A percentile compares a stretch with the other conserved stretches of the same genome.
Conservation (phyloP, 1,140 invertebrate species). For the Eriocheir sinensis region DNA sequence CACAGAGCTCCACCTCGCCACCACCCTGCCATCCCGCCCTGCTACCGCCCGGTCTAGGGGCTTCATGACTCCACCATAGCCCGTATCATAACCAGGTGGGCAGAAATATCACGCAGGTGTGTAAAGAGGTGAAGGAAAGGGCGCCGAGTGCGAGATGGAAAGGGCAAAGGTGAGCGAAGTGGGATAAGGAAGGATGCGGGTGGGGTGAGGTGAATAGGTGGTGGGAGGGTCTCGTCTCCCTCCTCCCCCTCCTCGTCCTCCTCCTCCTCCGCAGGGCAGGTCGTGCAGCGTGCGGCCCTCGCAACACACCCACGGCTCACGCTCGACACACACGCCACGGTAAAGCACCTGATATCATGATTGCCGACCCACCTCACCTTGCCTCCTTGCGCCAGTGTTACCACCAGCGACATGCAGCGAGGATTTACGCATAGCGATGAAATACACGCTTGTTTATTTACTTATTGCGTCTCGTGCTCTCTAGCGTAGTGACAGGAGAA, state of each 20-base stretch:
- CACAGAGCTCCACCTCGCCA: background rate
- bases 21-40: background rate
- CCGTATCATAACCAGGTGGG: background rate
- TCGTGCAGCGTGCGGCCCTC: background rate
- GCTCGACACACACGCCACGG: background rate
- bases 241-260: background rate
- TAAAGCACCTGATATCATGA: background rate
- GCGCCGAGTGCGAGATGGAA: background rate
- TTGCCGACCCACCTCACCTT: background rate
- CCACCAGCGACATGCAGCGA: too few species aligned
- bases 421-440: too few species aligned
- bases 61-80: background rate
- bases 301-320: background rate
- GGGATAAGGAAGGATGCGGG: background rate
- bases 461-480: too few species aligned
- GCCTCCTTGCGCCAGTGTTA: too few species aligned
- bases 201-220: background rate
- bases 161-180: background rate
- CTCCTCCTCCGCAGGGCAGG: background rate
- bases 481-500: too few species aligned
- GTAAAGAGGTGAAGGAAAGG: background rate
- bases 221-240: background rate
- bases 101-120: background rate
- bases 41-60: too few species aligned
- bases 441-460: too few species aligned